Evolutionary conservation across 2,113 vertebrate genomes (phyloP).

Genomic region (Tragelaphus strepsiceros): DNA sequence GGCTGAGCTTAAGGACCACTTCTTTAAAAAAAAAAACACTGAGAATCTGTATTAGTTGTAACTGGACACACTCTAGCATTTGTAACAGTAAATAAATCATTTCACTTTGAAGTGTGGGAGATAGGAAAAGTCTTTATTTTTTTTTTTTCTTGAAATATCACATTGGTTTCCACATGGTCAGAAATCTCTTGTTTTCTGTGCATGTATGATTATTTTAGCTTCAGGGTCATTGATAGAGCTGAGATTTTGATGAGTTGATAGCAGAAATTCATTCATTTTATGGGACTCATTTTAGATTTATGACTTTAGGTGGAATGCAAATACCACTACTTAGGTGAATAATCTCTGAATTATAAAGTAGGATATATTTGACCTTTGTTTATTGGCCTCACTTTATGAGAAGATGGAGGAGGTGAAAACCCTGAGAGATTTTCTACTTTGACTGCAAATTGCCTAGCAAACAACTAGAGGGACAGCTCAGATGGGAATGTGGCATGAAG

Average conservation of each 20-base stretch:
- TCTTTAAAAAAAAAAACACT: slow-evolving; percentile 31
- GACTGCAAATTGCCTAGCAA: neutral
- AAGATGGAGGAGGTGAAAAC: neutral
- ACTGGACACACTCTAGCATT: neutral
- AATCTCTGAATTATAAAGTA: neutral
- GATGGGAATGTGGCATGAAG: neutral
- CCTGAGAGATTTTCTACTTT: neutral
- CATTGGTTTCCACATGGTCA: neutral
- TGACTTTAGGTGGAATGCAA: neutral
- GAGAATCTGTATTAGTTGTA: neutral
- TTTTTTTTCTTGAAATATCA: neutral
- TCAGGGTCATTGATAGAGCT: neutral
- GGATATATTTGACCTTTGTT: neutral
- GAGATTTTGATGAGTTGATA: neutral
- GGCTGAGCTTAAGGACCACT: neutral
- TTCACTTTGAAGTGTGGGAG: neutral
- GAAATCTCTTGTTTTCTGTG: neutral
- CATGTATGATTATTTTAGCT: neutral
- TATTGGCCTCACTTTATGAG: neutral
- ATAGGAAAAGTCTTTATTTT: neutral
- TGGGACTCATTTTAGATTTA: neutral
- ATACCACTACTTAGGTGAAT: neutral
- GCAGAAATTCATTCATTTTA: neutral
- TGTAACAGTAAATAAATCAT: neutral
- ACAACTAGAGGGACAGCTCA: neutral